Conservation (phyloP, 2,797 vertebrate genomes). For the Threskiornis aethiopicus region DNA sequence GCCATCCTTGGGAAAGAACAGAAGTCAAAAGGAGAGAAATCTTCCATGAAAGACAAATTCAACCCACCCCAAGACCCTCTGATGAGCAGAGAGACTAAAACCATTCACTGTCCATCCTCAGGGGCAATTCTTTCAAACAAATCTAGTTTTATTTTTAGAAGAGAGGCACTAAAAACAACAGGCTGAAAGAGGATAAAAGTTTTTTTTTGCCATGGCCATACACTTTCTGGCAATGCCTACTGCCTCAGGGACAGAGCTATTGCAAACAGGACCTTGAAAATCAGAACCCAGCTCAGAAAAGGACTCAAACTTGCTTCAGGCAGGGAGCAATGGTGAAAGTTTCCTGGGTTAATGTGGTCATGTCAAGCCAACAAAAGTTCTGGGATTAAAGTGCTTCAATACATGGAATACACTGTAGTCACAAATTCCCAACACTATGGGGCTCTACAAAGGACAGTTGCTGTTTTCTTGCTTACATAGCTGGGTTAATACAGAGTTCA, state of each 20-base stretch:
- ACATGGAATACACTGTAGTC: background rate
- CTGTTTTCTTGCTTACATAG: background rate
- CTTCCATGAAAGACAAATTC: background rate
- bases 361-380: background rate
- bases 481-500: background rate
- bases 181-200: background rate
- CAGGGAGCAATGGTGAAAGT: background rate
- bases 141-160: background rate
- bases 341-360: background rate
- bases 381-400: background rate
- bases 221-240: background rate
- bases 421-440: background rate
- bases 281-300: background rate
- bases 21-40: background rate
- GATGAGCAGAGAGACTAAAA: background rate
- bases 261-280: background rate
- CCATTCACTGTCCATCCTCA: background rate
- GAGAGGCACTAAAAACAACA: background rate
- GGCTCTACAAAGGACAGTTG: background rate
- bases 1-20: background rate
- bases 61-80: background rate
- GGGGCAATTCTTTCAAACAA: background rate
- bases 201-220: background rate
- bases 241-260: background rate
- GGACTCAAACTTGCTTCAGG: accelerated